A percentile compares a stretch with the other conserved stretches of the same genome.
These are phyloP conservation scores for Pelagia noctiluca DNA, from an alignment of 30 jellyfish, hydroid and myxozoan genomes.

Conservation along the genomic window DNA sequence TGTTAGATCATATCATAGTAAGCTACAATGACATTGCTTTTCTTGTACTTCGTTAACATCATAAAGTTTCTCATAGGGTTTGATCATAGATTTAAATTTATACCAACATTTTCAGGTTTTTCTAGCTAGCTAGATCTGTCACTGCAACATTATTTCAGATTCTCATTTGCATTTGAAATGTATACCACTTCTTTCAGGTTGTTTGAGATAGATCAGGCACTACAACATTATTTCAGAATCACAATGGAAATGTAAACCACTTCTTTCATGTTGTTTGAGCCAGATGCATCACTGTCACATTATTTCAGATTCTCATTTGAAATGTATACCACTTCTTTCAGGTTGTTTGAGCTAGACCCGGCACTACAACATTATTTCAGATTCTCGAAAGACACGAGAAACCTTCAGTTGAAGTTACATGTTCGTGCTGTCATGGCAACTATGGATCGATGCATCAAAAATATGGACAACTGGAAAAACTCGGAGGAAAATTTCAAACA, in stretches of 20 bases:
- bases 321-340: conserved; percentile 5
- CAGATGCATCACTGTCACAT: too few relatives aligned
- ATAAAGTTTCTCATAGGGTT: too few relatives aligned
- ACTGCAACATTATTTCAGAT: neutral
- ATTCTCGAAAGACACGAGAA: conserved; percentile 10
- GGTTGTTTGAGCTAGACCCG: conserved; percentile 53
- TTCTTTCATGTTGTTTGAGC: conserved; percentile 42
- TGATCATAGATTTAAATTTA: neutral
- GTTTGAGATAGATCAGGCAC: conserved; percentile 35
- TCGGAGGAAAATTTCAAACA: conserved; percentile 56
- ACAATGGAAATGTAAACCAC: conserved; percentile 4
- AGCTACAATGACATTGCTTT: too few relatives aligned
- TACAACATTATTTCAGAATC: conserved; percentile 39
- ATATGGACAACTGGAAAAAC: conserved; percentile 55
- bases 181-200: conserved; percentile 23
- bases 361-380: conserved; percentile 32
- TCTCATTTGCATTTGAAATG: too few relatives aligned
- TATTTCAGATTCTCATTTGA: too few relatives aligned
- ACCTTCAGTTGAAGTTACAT: conserved; percentile 49
- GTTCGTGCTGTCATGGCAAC: conserved; percentile 69
- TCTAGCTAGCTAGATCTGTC: neutral
- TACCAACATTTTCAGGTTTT: neutral
- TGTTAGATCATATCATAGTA: too few relatives aligned
- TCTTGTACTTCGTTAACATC: too few relatives aligned
- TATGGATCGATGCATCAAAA: conserved; percentile 51